A percentile compares a stretch with the other conserved stretches of the same genome.
Conservation (phyloP, 2,797 vertebrate species). For the Bradypodion pumilum region DNA sequence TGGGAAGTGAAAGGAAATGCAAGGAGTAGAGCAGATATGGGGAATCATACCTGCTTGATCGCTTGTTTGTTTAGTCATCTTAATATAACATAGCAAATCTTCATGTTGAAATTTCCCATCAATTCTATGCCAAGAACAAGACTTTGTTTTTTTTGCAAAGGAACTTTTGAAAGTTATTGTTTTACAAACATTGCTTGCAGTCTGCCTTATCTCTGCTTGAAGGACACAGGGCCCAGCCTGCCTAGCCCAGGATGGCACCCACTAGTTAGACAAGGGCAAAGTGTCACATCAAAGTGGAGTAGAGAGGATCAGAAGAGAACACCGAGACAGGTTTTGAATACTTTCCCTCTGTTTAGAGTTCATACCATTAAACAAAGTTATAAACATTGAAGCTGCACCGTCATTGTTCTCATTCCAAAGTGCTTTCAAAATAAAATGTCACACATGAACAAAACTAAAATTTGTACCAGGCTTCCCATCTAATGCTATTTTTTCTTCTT, state of each 20-base stretch:
- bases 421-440: neutral
- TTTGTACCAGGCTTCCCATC: neutral
- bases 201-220: neutral
- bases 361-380: neutral
- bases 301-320: neutral
- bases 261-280: neutral
- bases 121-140: neutral
- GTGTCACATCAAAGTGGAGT: neutral
- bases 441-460: neutral
- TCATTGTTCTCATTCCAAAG: too few relatives aligned
- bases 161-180: too few relatives aligned
- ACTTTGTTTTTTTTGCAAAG: neutral
- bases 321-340: too few relatives aligned
- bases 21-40: too few relatives aligned
- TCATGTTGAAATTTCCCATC: neutral
- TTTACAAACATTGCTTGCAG: neutral
- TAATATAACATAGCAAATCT: too few relatives aligned
- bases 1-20: too few relatives aligned
- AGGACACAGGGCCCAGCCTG: too few relatives aligned
- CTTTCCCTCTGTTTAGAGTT: neutral
- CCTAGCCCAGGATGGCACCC: neutral
- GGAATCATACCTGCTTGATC: neutral
- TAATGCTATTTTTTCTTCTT: neutral
- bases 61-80: neutral
- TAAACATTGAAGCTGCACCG: neutral